These are phyloP conservation scores for Ophiodon elongatus DNA, from an alignment of 2,113 vertebrate species.

Conservation along the genomic window DNA sequence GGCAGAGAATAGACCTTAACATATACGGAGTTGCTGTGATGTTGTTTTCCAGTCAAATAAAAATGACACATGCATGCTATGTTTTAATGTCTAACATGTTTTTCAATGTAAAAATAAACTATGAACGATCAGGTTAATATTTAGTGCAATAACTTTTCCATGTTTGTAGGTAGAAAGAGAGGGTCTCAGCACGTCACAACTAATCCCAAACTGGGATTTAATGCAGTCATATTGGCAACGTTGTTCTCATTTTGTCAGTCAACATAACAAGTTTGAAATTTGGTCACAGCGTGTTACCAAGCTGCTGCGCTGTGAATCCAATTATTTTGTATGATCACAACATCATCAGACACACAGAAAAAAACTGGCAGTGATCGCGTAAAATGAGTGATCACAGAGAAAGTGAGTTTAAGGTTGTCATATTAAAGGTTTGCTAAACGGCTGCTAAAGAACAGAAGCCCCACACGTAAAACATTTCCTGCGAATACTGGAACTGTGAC, in stretches of 20 bases:
- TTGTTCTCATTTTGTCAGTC: not conserved
- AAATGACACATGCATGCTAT: not conserved
- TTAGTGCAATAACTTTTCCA: not conserved
- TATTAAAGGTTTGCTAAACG: not conserved
- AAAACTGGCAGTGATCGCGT: too few species aligned
- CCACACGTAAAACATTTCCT: not conserved
- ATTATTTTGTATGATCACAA: not conserved
- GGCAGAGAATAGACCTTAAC: not conserved
- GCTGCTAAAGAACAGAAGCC: not conserved
- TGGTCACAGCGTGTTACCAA: not conserved
- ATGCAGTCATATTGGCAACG: not conserved
- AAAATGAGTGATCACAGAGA: too few species aligned
- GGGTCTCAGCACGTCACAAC: not conserved
- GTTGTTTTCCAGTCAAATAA: not conserved
- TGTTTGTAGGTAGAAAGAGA: not conserved
- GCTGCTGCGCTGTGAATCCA: not conserved
- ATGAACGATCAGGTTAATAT: not conserved
- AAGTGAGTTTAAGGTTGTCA: too few species aligned
- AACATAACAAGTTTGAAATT: not conserved
- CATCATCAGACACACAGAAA: not conserved
- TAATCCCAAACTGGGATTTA: not conserved
- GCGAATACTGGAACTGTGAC: too few species aligned
- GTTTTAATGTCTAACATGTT: not conserved
- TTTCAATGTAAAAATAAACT: too few species aligned
- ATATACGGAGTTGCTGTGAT: not conserved